Conservation (phyloP, 2,797 vertebrate genomes). For the Brachymystax lenok region DNA sequence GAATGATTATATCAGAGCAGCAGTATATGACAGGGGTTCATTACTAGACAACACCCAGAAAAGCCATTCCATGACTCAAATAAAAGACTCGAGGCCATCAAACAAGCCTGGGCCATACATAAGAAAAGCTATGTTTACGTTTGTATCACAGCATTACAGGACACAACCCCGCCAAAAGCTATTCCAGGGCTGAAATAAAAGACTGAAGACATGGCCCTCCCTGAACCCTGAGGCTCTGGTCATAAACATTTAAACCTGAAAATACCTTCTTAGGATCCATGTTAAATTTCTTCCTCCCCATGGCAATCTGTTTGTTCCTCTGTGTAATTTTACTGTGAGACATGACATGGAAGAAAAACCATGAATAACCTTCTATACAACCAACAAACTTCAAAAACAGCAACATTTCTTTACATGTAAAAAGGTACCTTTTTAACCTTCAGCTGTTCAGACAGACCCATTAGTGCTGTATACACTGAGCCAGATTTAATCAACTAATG, state of each 20-base stretch:
- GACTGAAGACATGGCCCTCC: neutral
- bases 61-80: neutral
- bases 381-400: neutral
- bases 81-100: neutral
- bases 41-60: neutral
- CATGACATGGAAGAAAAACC: neutral
- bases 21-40: neutral
- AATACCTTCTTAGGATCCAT: conserved; percentile 98
- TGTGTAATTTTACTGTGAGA: conserved; percentile 90
- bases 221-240: neutral
- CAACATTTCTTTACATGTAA: too few species aligned
- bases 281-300: conserved; percentile 98
- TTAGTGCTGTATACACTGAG: neutral
- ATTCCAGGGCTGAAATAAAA: neutral
- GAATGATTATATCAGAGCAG: neutral
- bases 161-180: neutral
- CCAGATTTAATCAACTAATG: neutral
- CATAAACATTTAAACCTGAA: neutral
- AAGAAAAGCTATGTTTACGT: neutral
- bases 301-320: conserved; percentile 95
- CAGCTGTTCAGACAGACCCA: neutral
- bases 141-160: conserved; percentile 63
- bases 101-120: neutral
- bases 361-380: neutral
- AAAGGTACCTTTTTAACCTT: neutral